Percentiles rank a stretch among this genome's conserved stretches.
phyloP scores from a whole-genome alignment of 2,113 vertebrate genomes.

The Podarcis cretensis region DNA sequence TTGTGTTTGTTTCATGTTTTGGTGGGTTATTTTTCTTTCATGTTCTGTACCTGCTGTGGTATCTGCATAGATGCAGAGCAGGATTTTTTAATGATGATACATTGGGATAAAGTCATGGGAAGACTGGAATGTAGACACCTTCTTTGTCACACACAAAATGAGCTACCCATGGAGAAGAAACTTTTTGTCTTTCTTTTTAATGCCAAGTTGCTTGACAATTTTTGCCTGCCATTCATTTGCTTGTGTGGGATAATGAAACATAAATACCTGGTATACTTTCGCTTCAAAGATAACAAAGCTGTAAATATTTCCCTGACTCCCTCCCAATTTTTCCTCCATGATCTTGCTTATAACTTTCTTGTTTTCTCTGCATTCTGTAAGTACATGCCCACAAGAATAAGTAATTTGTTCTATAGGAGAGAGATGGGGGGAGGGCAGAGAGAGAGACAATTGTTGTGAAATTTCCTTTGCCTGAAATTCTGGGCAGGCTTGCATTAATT shows the following conservation, averaged over 20 bases:
- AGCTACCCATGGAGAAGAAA: no score
- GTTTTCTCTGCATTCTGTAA: constrained; percentile 19
- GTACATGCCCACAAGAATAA: constrained; percentile 49
- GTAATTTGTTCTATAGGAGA: constrained; percentile 47
- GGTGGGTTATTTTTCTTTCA: no score
- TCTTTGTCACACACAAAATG: background rate
- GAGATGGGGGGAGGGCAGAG: background rate
- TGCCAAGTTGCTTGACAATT: background rate
- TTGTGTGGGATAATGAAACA: background rate
- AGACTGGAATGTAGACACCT: background rate
- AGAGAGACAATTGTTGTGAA: constrained; percentile 26
- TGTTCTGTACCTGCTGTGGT: no score
- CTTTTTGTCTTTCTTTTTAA: background rate
- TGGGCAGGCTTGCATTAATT: constrained; percentile 48
- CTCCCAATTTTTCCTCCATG: constrained; percentile 15
- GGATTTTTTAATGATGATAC: no score
- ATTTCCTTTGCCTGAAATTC: constrained; percentile 25
- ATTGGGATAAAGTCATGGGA: no score
- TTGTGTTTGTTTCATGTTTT: no score
- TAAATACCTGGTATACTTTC: background rate
- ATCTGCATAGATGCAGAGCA: no score
- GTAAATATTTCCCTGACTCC: constrained; percentile 11
- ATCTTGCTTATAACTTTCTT: constrained; percentile 15
- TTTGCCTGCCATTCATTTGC: background rate
- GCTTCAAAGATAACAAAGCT: constrained; percentile 17